phyloP scores from a whole-genome alignment of 2,797 vertebrate genomes.

The Garrulus glandarius region DNA sequence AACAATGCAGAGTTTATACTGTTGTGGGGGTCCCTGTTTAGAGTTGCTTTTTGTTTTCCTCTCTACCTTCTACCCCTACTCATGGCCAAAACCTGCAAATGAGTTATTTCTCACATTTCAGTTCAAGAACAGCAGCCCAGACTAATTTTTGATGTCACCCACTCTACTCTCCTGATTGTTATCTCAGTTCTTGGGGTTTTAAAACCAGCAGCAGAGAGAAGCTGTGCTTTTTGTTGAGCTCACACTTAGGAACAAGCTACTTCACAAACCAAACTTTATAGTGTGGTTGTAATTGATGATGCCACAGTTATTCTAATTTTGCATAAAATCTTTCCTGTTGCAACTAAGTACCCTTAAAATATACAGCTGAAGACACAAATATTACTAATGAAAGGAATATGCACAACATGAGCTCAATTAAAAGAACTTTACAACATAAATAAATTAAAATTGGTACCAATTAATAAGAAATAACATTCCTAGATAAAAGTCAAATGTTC shows the following conservation, averaged over 20 bases:
- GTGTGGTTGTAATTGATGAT: neutral
- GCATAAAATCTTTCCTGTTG: neutral
- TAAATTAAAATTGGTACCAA: neutral
- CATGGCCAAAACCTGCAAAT: neutral
- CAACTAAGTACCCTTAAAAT: neutral
- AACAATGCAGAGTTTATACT: neutral
- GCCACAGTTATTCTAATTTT: neutral
- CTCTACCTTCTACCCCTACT: rapidly evolving
- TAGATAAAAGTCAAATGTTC: neutral
- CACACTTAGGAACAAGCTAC: neutral
- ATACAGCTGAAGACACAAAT: neutral
- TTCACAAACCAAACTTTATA: neutral
- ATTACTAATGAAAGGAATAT: neutral
- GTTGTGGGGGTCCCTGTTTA: rapidly evolving
- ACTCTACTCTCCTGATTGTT: neutral
- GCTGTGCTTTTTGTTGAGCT: neutral
- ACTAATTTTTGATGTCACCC: neutral
- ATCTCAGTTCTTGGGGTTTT: neutral
- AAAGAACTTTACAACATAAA: neutral
- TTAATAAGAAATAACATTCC: neutral
- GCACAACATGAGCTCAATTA: neutral
- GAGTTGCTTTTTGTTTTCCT: neutral
- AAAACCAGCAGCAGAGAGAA: neutral
- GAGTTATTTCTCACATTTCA: neutral
- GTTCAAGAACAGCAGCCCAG: neutral